These are phyloP conservation scores for Cephus spinipes DNA, from an alignment of 2,888 invertebrate species.

Conservation along the genomic window DNA sequence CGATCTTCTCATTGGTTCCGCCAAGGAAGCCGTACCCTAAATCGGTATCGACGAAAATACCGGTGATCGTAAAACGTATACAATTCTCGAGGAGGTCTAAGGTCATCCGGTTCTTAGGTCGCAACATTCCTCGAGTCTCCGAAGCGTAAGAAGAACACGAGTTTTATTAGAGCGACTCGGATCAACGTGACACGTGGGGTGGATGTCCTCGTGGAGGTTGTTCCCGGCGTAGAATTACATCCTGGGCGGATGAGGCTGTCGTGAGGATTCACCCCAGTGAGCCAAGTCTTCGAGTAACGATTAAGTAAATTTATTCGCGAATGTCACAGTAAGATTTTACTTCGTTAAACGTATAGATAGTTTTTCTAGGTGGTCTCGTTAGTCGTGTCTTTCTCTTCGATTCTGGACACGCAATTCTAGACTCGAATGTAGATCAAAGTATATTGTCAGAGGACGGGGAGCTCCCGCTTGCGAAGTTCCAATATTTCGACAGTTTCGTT, in stretches of 20 bases:
- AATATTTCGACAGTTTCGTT: no score
- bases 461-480: not conserved
- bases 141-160: constrained; percentile 5
- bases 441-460: constrained; percentile 3
- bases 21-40: no score
- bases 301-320: not conserved
- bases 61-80: not conserved
- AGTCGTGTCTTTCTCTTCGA: not conserved
- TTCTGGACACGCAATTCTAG: not conserved
- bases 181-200: not conserved
- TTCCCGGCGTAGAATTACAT: not conserved
- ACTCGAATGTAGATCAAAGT: not conserved
- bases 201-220: not conserved
- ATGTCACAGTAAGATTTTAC: not conserved
- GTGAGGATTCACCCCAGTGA: no score
- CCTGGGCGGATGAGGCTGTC: no score
- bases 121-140: constrained; percentile 8
- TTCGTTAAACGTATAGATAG: not conserved
- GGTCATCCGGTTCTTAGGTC: not conserved
- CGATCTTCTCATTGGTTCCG: no score
- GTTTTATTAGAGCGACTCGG: not conserved
- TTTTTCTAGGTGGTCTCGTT: no score
- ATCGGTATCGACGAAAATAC: not conserved
- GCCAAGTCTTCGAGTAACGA: not conserved
- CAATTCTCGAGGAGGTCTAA: not conserved